Base-by-base conservation (phyloP, 1,140 invertebrate genomes). In the Caenorhabditis latens region DNA sequence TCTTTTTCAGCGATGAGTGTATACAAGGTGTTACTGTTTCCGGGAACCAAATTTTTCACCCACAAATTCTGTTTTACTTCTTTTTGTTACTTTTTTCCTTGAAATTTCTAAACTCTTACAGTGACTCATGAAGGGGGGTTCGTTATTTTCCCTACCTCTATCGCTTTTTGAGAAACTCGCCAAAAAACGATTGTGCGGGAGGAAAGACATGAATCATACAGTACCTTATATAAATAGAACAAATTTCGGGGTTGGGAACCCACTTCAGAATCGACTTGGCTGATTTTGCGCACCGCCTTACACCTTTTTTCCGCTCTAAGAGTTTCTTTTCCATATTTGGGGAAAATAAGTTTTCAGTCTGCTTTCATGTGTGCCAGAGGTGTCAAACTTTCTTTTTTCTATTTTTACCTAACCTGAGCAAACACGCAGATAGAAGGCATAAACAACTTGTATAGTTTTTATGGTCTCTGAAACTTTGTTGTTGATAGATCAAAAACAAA, bases 211-310 rank as follows among this genome's bases (percentile, higher is more conserved):
- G 71, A 79, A 79, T 79, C 71, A 79, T 50, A 79, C 71, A 79
- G 71, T 79, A 50, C 71, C 71, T 79, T 79, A 79, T 79, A 79
- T 79, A 79, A 79, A 79, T 50, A 79, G 71, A 79, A 53, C 71
- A 32, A 79, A 50, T 79, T 48, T 79, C 71, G 71, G 46, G 46
- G 43, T 50, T 43, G 65, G 42, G 71, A 79, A 79, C 71, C 71
- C 71, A 79, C 71, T 79, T 79, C 71, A 79, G 46, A 79, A 79
- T 79, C 71, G 8, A 32, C n/a, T 79, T 79, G 46, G 32, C 21
- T 79, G 71, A 79, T 79, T 79, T 79, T 48, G 71, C 71, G 46
- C n/a, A 16, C 9, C 40, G 46, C 46, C 46, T 53, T 79, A 50
- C 14, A 50, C 71, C 43, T 46, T 43, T 71, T 71, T 79, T 79